Evolutionary conservation across 2,113 vertebrate genomes (phyloP).

Genomic region (Hemiscyllium ocellatum): DNA sequence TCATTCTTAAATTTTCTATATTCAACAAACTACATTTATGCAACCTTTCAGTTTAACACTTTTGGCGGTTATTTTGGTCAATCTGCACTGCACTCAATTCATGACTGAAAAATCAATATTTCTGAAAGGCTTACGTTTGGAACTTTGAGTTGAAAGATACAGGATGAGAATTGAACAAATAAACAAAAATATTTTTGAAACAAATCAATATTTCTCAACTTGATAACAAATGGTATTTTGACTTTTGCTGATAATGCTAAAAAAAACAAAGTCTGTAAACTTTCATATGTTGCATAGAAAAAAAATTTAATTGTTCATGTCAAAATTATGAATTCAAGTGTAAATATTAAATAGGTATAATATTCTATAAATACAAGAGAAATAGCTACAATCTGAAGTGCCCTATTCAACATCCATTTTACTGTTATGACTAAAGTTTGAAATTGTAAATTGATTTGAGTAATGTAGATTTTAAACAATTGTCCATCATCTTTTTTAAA

Average conservation of each 20-base stretch:
- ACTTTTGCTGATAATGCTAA: not conserved
- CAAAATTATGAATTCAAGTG: not conserved
- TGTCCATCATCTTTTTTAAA: not conserved
- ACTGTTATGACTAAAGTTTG: not conserved
- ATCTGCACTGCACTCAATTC: not conserved
- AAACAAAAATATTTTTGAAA: not conserved
- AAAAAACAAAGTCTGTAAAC: not conserved
- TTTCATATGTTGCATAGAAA: not conserved
- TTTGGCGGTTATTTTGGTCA: not conserved
- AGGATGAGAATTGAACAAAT: not conserved
- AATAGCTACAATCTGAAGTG: not conserved
- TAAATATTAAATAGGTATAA: not conserved
- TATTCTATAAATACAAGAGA: not conserved
- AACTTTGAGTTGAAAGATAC: not conserved
- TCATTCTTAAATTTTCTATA: not conserved
- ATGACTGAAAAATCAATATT: not conserved
- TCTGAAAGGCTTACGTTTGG: not conserved
- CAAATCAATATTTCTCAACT: not conserved
- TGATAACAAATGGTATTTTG: not conserved
- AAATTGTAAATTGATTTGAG: not conserved
- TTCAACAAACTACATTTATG: not conserved
- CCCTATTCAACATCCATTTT: not conserved
- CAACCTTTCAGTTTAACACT: not conserved
- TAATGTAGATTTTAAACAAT: not conserved
- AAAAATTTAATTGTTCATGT: not conserved